Base-by-base conservation (phyloP, 2,113 vertebrate genomes). In the Anseranas semipalmata region DNA sequence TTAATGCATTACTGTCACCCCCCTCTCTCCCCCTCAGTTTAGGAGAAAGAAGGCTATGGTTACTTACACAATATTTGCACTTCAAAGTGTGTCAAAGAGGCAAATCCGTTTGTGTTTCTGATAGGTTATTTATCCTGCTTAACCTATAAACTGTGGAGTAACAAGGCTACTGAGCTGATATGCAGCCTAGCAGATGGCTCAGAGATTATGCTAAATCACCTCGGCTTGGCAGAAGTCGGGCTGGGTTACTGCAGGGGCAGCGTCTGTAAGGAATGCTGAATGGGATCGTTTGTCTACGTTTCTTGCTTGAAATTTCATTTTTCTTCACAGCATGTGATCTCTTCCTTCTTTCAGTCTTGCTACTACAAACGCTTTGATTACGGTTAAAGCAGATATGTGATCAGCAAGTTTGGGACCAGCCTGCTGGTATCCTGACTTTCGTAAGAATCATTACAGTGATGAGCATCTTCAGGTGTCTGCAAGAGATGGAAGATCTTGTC, bases 51-150 rank as follows among this genome's bases (percentile, higher is more conserved):
- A 80, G 56, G 39, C 39, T 77, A 6, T n/a, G 50, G 25, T 86
- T 83, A 59, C 20, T 87, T 67, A 65, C 46, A 67, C 45, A 89
- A 79, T 66, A 89, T 68, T 87, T 89, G 56, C 52, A 53, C 50
- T 81, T 75, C 35, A 8, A 81, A 78, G 21, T 53, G 37, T 91
- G 41, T 74, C 62, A 50, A 86, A 87, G 79, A 82, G n/a, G 45
- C 41, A 85, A 85, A 88, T 76, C 62, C 15, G 0, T 92, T 85
- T 79, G 65, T 83, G 30, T 90, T 92, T 87, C 86, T 90, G 56
- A 67, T 86, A 75, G 65, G 32, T 90, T 83, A 46, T 92, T 94
- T 90, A 68, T 94, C 91, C 71, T 95, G 46, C 66, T 87, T 95
- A 93, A 88, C 72, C 88, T 83, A 79, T 63, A 56, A 87, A 95